Percentiles rank a stretch among this genome's conserved stretches.
These are phyloP conservation scores for Perca schrenkii DNA, from an alignment of 2,113 vertebrate species.

Conservation along the genomic window DNA sequence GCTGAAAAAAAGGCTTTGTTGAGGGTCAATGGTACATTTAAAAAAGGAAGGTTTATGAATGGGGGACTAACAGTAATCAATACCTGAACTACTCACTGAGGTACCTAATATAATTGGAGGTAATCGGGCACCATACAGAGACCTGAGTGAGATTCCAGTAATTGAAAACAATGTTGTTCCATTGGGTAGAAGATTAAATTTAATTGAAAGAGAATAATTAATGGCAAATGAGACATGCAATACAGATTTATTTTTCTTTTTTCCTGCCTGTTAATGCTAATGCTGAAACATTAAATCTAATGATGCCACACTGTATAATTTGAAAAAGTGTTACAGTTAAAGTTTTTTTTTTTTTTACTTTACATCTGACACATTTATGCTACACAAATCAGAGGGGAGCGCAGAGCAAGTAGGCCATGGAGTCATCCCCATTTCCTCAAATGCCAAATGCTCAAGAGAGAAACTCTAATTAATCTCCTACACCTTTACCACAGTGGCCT, in stretches of 20 bases:
- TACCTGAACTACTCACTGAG: constrained; percentile 42
- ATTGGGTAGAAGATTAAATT: constrained; percentile 44
- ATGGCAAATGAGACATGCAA: constrained; percentile 28
- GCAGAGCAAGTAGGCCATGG: constrained; percentile 37
- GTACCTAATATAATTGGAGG: constrained; percentile 45
- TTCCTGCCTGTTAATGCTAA: neutral
- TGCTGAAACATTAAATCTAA: neutral
- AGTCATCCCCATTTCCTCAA: constrained; percentile 40
- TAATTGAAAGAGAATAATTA: constrained; percentile 36
- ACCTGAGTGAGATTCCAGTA: constrained; percentile 29
- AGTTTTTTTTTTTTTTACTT: constrained; percentile 3
- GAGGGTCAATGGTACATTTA: constrained; percentile 21
- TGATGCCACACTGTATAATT: neutral
- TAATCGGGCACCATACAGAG: constrained; percentile 33
- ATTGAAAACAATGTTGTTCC: constrained; percentile 57
- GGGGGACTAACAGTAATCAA: constrained; percentile 36
- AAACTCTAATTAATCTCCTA: constrained; percentile 63
- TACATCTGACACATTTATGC: constrained; percentile 37
- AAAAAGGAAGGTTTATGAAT: constrained; percentile 33
- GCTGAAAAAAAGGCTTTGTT: constrained; percentile 34
- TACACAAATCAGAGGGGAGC: constrained; percentile 20
- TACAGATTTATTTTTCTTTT: neutral
- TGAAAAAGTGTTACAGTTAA: constrained; percentile 9
- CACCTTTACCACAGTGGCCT: constrained; percentile 54
- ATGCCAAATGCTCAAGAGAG: constrained; percentile 64